Evolutionary conservation across 1,140 invertebrate genomes (phyloP).

Genomic region (Lasaia peninsularis): DNA sequence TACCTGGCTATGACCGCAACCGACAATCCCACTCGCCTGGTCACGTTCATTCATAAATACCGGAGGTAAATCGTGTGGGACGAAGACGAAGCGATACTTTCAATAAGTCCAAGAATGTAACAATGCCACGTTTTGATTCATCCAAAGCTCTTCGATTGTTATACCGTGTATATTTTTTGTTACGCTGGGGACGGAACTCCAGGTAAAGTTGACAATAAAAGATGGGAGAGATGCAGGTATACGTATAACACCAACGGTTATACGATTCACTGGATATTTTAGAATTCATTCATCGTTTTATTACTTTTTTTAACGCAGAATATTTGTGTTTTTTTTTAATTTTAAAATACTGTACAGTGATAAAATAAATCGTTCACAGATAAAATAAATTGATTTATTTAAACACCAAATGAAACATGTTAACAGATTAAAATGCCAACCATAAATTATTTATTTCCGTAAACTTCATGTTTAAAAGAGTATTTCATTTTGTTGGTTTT

Average conservation of each 20-base stretch:
- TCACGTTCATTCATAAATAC: conserved; percentile 77
- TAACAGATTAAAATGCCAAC: no score
- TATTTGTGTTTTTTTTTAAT: no score
- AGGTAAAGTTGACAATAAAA: conserved; percentile 63
- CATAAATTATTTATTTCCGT: no score
- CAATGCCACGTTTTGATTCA: conserved; percentile 45
- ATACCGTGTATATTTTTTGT: conserved; percentile 58
- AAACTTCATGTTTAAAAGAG: no score
- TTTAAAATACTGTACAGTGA: no score
- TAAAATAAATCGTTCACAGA: no score
- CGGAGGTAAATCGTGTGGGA: conserved; percentile 40
- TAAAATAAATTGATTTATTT: no score
- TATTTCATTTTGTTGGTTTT: no score
- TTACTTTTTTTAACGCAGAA: background rate
- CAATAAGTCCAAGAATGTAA: conserved; percentile 47
- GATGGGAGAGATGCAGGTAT: conserved; percentile 51
- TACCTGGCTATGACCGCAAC: conserved; percentile 66
- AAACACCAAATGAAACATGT: no score
- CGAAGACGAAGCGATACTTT: conserved; percentile 42
- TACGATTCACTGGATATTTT: conserved; percentile 29
- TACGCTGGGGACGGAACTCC: conserved; percentile 37
- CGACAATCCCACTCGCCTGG: conserved; percentile 49
- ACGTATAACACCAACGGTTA: conserved; percentile 32
- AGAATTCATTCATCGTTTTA: conserved; percentile 41
- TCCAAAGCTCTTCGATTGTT: conserved; percentile 55